Evolutionary conservation across 2,797 vertebrate genomes (phyloP), one percentile per base, ranked within the genome.

Genomic region (Zalophus californianus): DNA sequence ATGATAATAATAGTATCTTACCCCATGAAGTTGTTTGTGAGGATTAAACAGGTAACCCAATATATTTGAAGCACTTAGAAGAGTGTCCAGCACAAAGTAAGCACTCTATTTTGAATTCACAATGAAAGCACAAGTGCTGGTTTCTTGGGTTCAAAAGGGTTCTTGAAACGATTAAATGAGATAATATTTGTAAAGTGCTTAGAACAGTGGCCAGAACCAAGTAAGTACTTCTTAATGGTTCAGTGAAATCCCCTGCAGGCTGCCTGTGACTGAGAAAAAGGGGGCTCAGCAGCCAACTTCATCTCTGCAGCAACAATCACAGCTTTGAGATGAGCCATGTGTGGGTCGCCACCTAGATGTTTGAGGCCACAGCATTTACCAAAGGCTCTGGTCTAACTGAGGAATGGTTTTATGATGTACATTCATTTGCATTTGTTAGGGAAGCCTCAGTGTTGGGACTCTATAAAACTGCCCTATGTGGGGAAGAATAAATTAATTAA

Each of bases 381-480:
- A 92, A 62, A 88, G 83, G 7, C 35, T 85, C 38, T 62, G 20
- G 18, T 86, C 87, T 84, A 62, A 60, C 92, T 97, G 96, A 97
- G 98, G 97, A 89, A 70, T 66, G 96, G 96, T 97, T 96, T 98
- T 95, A 86, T 32, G 52, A 32, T 50, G 35, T 70, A 66, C 2
- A 7, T 4, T 60, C 35, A 35, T 41, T 78, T 70, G 38, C 50
- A 48, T 83, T 72, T 90, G 60, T 44, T 60, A 90, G 83, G 54
- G 48, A 72, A 82, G 52, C 25, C 38, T 86, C 50, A 8, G 38
- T 54, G 25, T 78, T 44, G 73, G 48, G 70, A 58, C 72, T 79
- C 72, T 52, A 27, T 68, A 88, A 86, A 95, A 78, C 56, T 23
- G 11, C 41, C 18, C 35, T n/a, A 10, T 32, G 44, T 80, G 68